phyloP scores from a whole-genome alignment of 2,888 invertebrate species.

The Oscheius myriophilus region DNA sequence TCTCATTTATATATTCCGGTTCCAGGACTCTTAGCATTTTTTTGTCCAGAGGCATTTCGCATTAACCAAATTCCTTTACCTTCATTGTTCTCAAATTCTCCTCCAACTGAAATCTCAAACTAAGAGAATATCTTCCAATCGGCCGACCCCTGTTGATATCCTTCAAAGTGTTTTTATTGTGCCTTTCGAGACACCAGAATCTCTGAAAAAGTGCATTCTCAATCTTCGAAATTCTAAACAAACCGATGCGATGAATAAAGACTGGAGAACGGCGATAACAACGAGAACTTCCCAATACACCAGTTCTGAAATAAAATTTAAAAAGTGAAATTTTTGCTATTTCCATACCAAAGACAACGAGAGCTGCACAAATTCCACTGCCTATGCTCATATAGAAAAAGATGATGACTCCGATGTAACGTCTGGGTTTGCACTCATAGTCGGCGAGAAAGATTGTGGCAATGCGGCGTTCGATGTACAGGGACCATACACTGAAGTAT shows the following conservation, averaged over 20 bases:
- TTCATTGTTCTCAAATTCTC: conserved; percentile 13
- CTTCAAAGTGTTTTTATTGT: conserved; percentile 5
- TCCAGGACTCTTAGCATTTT: too few relatives aligned
- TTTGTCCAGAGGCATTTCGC: too few relatives aligned
- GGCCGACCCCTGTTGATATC: not conserved
- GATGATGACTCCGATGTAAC: conserved; percentile 3
- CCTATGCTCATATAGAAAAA: conserved; percentile 13
- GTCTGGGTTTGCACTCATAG: conserved; percentile 6
- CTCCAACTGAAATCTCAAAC: conserved; percentile 18
- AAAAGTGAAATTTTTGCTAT: too few relatives aligned
- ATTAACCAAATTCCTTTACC: not conserved
- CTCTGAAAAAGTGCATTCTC: not conserved
- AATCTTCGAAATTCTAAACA: too few relatives aligned
- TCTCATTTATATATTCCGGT: too few relatives aligned
- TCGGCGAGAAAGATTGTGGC: conserved; percentile 19
- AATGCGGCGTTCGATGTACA: conserved; percentile 17
- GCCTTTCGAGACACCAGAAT: not conserved
- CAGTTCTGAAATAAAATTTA: too few relatives aligned
- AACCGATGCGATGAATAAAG: too few relatives aligned
- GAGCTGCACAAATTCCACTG: not conserved
- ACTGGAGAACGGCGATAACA: too few relatives aligned
- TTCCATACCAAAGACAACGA: conserved; percentile 15
- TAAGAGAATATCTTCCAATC: conserved; percentile 8
- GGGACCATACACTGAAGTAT: conserved; percentile 6
- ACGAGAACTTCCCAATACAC: too few relatives aligned